A percentile compares a stretch with the other conserved stretches of the same genome.
phyloP scores from a whole-genome alignment of 92 coral and sea anemone species.

The Zoanthus gigantus region DNA sequence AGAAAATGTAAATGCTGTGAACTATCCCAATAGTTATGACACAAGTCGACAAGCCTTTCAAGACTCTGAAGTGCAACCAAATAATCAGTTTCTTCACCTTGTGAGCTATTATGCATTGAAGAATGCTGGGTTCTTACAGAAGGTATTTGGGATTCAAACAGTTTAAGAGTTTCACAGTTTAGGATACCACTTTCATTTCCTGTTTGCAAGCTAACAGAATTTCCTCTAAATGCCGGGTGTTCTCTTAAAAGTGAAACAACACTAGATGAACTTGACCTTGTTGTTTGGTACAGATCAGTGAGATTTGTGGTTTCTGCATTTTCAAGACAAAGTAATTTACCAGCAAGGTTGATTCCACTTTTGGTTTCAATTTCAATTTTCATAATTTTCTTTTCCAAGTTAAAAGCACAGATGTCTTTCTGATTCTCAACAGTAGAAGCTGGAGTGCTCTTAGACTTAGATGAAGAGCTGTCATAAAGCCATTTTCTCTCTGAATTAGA shows the following conservation, averaged over 20 bases:
- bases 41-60: neutral
- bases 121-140: slow-evolving; percentile 10
- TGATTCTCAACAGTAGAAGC: neutral
- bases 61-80: slow-evolving; percentile 34
- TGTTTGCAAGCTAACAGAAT: neutral
- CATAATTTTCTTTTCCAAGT: slow-evolving; percentile 13
- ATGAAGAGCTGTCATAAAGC: neutral
- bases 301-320: slow-evolving; percentile 50
- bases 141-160: slow-evolving; percentile 63
- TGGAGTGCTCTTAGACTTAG: neutral
- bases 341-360: slow-evolving; percentile 65
- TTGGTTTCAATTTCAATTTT: neutral
- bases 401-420: slow-evolving; percentile 6
- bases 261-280: slow-evolving; percentile 51
- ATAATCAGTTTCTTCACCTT: neutral
- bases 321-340: slow-evolving; percentile 65
- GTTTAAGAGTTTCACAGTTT: slow-evolving; percentile 44
- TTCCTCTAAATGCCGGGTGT: neutral
- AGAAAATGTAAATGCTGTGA: neutral
- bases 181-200: slow-evolving; percentile 38
- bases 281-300: slow-evolving; percentile 34
- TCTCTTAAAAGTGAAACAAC: slow-evolving; percentile 70
- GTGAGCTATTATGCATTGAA: neutral
- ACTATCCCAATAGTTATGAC: neutral
- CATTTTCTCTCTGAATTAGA: slow-evolving; percentile 24